These are phyloP conservation scores for Drosophila mojavensis DNA, from an alignment of 1,140 invertebrate species.

Conservation along the genomic window DNA sequence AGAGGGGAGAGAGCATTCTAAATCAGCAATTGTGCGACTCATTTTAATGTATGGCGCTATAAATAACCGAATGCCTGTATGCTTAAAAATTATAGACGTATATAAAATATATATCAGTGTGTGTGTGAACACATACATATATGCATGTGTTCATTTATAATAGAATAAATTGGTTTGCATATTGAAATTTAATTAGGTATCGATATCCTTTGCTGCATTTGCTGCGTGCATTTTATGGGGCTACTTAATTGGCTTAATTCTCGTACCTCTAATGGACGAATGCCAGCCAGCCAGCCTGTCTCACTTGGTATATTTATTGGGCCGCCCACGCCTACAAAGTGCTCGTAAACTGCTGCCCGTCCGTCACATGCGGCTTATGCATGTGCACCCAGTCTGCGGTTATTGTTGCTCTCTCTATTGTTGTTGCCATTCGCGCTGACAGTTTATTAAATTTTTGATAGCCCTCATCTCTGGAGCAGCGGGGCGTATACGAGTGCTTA, in stretches of 20 bases:
- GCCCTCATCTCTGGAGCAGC: slow-evolving; percentile 34
- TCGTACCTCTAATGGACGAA: slow-evolving; percentile 9
- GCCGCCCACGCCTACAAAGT: slow-evolving; percentile 46
- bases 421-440: slow-evolving; percentile 40
- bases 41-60: slow-evolving; percentile 22
- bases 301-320: slow-evolving; percentile 63
- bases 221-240: slow-evolving; percentile 32
- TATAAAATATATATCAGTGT: not conserved
- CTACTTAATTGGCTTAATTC: slow-evolving; percentile 31
- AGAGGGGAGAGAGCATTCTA: slow-evolving; percentile 26
- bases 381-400: slow-evolving; percentile 29
- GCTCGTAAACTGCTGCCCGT: slow-evolving; percentile 61
- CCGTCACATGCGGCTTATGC: slow-evolving; percentile 39
- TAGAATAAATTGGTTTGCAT: slow-evolving; percentile 50
- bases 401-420: slow-evolving; percentile 16
- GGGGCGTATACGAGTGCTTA: not conserved
- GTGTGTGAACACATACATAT: too few species aligned
- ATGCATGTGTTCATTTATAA: not conserved
- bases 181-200: slow-evolving; percentile 70
- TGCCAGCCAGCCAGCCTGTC: slow-evolving; percentile 31
- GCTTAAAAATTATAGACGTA: not conserved
- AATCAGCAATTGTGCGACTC: slow-evolving; percentile 50
- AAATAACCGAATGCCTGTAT: slow-evolving; percentile 43
- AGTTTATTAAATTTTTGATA: slow-evolving; percentile 75
- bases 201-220: slow-evolving; percentile 29